Percentiles rank a stretch among this genome's conserved stretches.
Evolutionary conservation across 30 jellyfish, hydroid and myxozoan species (phyloP).

Genomic region (Aurelia coerulea): DNA sequence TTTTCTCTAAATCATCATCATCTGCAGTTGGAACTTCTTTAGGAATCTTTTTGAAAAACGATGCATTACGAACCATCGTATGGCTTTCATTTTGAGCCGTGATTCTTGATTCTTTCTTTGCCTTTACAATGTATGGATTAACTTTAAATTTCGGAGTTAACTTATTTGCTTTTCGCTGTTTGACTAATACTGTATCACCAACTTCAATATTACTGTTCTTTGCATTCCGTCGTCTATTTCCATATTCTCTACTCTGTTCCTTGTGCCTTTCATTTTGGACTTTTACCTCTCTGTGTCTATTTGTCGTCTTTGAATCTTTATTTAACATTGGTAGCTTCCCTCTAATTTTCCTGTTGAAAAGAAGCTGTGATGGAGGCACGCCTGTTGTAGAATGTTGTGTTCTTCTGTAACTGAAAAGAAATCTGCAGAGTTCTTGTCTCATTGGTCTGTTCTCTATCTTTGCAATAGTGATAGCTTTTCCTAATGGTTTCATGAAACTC

Average conservation of each 20-base stretch:
- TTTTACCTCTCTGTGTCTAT: not conserved
- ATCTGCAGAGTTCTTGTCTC: conserved; percentile 22
- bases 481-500: conserved; percentile 29
- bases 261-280: not conserved
- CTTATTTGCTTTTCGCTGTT: conserved; percentile 68
- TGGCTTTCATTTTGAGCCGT: conserved; percentile 30
- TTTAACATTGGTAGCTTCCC: not conserved
- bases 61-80: not conserved
- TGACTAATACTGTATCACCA: conserved; percentile 66
- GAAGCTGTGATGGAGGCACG: conserved; percentile 46
- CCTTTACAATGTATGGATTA: conserved; percentile 50
- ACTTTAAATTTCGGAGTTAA: conserved; percentile 55
- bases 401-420: conserved; percentile 33
- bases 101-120: conserved; percentile 56
- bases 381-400: conserved; percentile 55
- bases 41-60: no score
- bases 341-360: conserved; percentile 35
- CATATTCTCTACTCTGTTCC: not conserved
- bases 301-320: not conserved
- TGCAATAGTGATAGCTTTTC: conserved; percentile 38
- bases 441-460: conserved; percentile 12
- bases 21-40: no score
- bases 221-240: conserved; percentile 16
- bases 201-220: not conserved
- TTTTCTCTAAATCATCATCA: no score